phyloP scores from a whole-genome alignment of 2,797 vertebrate genomes.

The Cercopithecus mitis region DNA sequence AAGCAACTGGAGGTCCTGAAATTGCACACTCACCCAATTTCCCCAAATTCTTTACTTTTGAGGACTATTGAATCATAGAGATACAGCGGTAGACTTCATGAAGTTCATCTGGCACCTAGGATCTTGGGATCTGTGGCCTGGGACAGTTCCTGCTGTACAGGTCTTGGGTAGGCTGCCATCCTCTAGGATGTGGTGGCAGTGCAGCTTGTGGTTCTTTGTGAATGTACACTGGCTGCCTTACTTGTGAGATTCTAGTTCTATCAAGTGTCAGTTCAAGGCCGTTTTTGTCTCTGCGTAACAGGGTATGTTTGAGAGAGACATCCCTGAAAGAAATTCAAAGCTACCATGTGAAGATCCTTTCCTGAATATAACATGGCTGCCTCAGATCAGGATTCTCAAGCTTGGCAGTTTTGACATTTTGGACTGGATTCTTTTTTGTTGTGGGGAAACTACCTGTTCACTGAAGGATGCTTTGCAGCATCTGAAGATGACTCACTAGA shows the following conservation, averaged over 20 bases:
- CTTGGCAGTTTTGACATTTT: not conserved
- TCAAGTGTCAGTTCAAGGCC: not conserved
- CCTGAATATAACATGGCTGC: not conserved
- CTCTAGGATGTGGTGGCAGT: fast-evolving
- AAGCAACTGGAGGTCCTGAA: not conserved
- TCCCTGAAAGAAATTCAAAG: not conserved
- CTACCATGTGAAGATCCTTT: not conserved
- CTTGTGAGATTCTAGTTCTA: not conserved
- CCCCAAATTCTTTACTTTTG: not conserved
- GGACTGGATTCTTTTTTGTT: not conserved
- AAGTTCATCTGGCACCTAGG: not conserved
- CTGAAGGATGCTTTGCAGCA: not conserved
- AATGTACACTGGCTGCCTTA: not conserved
- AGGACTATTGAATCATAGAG: not conserved
- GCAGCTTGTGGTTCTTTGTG: not conserved
- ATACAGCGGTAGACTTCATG: not conserved
- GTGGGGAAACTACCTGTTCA: not conserved
- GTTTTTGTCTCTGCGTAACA: not conserved
- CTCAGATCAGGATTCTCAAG: not conserved
- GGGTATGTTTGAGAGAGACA: not conserved
- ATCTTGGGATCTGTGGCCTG: not conserved
- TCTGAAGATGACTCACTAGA: not conserved
- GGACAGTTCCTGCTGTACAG: fast-evolving
- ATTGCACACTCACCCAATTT: not conserved
- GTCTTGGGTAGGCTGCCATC: not conserved